Conservation (phyloP, 2,888 invertebrate genomes). For the Bombylius major region DNA sequence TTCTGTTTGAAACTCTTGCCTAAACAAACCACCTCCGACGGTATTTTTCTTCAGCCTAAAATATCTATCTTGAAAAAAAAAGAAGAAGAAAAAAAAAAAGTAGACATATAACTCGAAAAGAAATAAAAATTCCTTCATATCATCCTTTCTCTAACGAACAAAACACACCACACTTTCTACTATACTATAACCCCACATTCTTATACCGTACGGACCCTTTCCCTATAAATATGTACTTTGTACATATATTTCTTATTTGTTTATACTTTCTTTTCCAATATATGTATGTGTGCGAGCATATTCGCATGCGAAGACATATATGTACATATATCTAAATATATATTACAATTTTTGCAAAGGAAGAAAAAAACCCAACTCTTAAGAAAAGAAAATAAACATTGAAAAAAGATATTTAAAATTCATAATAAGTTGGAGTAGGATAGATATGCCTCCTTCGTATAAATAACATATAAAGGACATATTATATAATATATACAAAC, state of each 20-base stretch:
- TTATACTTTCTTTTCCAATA: too few species aligned
- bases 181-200: too few species aligned
- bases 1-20: too few species aligned
- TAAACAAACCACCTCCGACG: background rate
- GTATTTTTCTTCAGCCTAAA: too few species aligned
- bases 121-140: constrained; percentile 8
- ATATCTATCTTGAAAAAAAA: too few species aligned
- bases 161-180: too few species aligned
- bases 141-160: constrained; percentile 5
- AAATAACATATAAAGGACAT: too few species aligned
- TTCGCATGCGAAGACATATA: background rate
- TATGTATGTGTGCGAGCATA: constrained; percentile 3
- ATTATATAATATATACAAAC: background rate
- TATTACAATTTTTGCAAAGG: background rate
- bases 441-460: background rate
- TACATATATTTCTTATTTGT: too few species aligned
- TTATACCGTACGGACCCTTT: too few species aligned
- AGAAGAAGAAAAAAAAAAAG: background rate
- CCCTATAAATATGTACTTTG: too few species aligned
- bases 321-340: background rate
- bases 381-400: background rate
- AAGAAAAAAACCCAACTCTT: background rate
- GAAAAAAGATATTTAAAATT: background rate
- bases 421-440: background rate
- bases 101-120: constrained; percentile 2